Conservation (phyloP, 2,888 invertebrate species). For the Lycophotia porphyrea region DNA sequence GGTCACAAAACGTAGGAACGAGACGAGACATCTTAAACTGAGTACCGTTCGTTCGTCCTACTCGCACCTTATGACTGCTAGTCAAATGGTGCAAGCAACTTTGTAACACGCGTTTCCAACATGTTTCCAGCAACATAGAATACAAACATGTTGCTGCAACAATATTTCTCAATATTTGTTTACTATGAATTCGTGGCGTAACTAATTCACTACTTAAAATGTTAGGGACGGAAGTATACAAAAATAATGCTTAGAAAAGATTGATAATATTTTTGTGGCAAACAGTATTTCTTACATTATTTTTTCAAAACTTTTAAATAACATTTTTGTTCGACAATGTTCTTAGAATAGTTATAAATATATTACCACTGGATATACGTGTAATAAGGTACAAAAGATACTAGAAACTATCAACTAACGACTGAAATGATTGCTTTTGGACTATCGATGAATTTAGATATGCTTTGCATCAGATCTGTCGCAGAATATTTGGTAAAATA, state of each 20-base stretch:
- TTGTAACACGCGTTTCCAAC: background rate
- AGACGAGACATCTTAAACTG: background rate
- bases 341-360: constrained; percentile 52
- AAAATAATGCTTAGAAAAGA: constrained; percentile 45
- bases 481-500: background rate
- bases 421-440: background rate
- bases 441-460: background rate
- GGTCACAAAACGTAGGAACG: background rate
- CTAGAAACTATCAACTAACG: constrained; percentile 32
- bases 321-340: constrained; percentile 28
- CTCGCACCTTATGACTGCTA: background rate
- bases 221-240: constrained; percentile 66
- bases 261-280: constrained; percentile 37
- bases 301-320: constrained; percentile 39
- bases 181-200: constrained; percentile 5
- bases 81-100: background rate
- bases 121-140: background rate
- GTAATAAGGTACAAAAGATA: constrained; percentile 54
- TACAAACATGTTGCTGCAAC: background rate
- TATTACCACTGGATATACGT: constrained; percentile 56
- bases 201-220: constrained; percentile 57
- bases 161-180: constrained; percentile 16
- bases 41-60: background rate
- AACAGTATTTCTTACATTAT: constrained; percentile 6
- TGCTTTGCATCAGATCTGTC: background rate